Evolutionary conservation across 2,797 vertebrate species (phyloP).

Genomic region (Cygnus olor): DNA sequence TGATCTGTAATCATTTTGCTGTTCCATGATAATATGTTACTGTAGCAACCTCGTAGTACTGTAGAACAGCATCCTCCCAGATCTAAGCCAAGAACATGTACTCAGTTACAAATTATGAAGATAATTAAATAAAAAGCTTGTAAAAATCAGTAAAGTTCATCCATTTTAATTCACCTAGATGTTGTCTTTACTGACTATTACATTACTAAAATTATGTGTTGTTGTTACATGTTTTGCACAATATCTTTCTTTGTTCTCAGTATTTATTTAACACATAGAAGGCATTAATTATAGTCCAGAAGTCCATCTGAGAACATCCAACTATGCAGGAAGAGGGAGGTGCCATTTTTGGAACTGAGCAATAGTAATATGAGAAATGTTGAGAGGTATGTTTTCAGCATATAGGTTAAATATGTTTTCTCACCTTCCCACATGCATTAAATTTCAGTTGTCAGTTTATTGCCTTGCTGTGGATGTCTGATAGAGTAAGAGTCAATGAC

Average conservation of each 20-base stretch:
- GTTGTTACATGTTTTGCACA: background rate
- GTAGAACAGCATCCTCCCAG: background rate
- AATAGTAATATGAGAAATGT: background rate
- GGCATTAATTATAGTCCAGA: constrained; percentile 26
- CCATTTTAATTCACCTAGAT: background rate
- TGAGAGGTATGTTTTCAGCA: constrained; percentile 18
- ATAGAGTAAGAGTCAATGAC: background rate
- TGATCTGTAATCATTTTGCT: constrained; percentile 18
- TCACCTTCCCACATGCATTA: constrained; percentile 19
- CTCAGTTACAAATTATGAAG: background rate
- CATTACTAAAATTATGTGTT: background rate
- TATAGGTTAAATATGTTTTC: constrained; percentile 1
- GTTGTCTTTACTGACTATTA: background rate
- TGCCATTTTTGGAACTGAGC: constrained; percentile 40
- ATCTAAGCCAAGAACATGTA: background rate
- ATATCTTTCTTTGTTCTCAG: background rate
- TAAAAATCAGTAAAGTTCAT: background rate
- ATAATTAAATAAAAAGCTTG: background rate
- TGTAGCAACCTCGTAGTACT: background rate
- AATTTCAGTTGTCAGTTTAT: constrained; percentile 1
- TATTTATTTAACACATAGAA: constrained; percentile 6
- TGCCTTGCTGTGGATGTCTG: background rate
- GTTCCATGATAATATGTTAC: background rate
- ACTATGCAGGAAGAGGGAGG: constrained; percentile 6
- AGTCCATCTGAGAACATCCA: constrained; percentile 30